Conservation (phyloP, 2,888 invertebrate genomes). For the Drosophila kokeensis region DNA sequence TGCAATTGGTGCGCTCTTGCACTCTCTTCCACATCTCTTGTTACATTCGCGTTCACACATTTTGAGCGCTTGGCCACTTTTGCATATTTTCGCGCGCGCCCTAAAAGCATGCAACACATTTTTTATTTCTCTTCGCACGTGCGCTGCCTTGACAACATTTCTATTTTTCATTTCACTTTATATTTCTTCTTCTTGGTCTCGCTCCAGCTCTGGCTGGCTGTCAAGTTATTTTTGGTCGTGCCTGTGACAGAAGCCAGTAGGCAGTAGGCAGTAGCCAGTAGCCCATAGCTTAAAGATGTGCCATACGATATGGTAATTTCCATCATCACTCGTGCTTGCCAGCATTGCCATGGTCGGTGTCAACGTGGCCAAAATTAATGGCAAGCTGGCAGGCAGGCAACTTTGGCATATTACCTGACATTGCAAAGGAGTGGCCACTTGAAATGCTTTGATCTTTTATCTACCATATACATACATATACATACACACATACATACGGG, state of each 20-base stretch:
- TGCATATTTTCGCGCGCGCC: constrained; percentile 64
- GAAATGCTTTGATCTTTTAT: constrained; percentile 11
- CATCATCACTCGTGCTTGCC: constrained; percentile 59
- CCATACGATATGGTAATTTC: constrained; percentile 59
- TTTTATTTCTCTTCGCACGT: constrained; percentile 38
- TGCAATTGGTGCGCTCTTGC: constrained; percentile 33
- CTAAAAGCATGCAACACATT: constrained; percentile 71
- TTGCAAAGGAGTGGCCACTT: constrained; percentile 10
- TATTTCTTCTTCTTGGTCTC: constrained; percentile 11
- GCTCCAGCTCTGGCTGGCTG: constrained; percentile 12
- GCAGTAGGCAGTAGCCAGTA: constrained; percentile 11
- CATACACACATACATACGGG: neutral
- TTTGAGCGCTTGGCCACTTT: constrained; percentile 43
- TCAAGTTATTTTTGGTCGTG: constrained; percentile 40
- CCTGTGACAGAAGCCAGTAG: constrained; percentile 10
- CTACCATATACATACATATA: neutral
- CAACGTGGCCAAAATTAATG: constrained; percentile 41
- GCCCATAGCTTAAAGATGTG: constrained; percentile 31
- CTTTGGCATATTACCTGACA: constrained; percentile 33
- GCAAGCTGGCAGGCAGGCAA: constrained; percentile 27
- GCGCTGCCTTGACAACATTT: constrained; percentile 54
- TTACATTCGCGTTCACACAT: constrained; percentile 13
- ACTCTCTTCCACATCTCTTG: neutral
- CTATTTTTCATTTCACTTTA: constrained; percentile 28
- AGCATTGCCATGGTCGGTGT: constrained; percentile 26